These are phyloP conservation scores for Arrhamphus sclerolepis DNA, from an alignment of 2,797 vertebrate genomes.

Conservation along the genomic window DNA sequence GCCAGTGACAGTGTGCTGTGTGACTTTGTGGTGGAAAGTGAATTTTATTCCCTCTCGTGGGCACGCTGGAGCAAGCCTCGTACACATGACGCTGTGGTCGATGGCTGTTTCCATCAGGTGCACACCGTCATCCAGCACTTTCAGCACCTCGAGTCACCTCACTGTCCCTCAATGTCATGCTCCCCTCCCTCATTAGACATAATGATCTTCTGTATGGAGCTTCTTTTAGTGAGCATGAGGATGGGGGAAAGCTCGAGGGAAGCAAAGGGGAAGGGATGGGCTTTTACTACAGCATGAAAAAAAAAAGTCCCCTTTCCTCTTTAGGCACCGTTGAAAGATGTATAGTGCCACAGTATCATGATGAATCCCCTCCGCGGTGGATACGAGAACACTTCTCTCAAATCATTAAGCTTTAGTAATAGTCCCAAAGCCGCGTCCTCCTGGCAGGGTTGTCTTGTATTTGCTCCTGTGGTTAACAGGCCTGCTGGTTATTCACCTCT, in stretches of 20 bases:
- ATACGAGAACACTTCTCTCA: constrained; percentile 73
- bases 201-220: constrained; percentile 61
- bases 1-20: constrained; percentile 56
- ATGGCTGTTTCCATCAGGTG: constrained; percentile 31
- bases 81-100: constrained; percentile 54
- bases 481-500: constrained; percentile 22
- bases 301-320: constrained; percentile 64
- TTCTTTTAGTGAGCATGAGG: constrained; percentile 63
- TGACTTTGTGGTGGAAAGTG: constrained; percentile 63
- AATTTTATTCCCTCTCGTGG: constrained; percentile 57
- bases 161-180: constrained; percentile 27
- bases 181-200: constrained; percentile 13
- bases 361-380: constrained; percentile 64
- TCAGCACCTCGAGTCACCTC: constrained; percentile 32
- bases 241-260: constrained; percentile 58
- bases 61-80: constrained; percentile 42
- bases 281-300: constrained; percentile 56
- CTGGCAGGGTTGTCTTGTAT: constrained; percentile 46
- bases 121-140: constrained; percentile 17
- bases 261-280: constrained; percentile 29
- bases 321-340: constrained; percentile 67
- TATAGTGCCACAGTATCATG: constrained; percentile 62
- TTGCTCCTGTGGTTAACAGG: constrained; percentile 66
- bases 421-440: constrained; percentile 55
- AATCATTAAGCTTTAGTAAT: constrained; percentile 81